A percentile compares a stretch with the other conserved stretches of the same genome.
Evolutionary conservation across 2,888 invertebrate genomes (phyloP).

Genomic region (Tetranychus piercei): DNA sequence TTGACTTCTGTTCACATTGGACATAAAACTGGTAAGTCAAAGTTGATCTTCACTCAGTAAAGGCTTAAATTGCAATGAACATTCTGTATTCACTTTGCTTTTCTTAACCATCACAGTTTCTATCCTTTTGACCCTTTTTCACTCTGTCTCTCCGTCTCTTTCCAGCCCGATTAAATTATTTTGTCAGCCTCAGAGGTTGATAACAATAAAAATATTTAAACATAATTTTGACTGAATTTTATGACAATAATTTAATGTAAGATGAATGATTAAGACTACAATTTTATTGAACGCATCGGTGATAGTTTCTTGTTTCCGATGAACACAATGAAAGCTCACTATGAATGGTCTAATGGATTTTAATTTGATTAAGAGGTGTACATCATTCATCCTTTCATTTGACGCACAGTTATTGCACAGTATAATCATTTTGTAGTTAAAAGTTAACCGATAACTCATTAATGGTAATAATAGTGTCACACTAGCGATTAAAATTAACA

Average conservation of each 20-base stretch:
- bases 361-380: not conserved
- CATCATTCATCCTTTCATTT: too few relatives aligned
- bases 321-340: not conserved
- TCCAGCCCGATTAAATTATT: not conserved
- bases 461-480: too few relatives aligned
- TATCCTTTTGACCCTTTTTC: not conserved
- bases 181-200: not conserved
- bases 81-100: not conserved
- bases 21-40: too few relatives aligned
- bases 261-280: too few relatives aligned
- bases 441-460: too few relatives aligned
- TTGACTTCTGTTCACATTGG: too few relatives aligned
- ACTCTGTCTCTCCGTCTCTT: not conserved
- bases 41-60: not conserved
- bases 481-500: too few relatives aligned
- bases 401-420: too few relatives aligned
- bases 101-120: too few relatives aligned
- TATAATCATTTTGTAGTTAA: too few relatives aligned
- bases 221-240: not conserved
- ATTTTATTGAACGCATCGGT: not conserved
- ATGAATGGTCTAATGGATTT: not conserved
- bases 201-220: not conserved
- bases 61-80: not conserved
- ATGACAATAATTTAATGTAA: too few relatives aligned
- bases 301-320: not conserved